These are phyloP conservation scores for Natator depressus DNA, from an alignment of 2,113 vertebrate genomes.

Conservation along the genomic window DNA sequence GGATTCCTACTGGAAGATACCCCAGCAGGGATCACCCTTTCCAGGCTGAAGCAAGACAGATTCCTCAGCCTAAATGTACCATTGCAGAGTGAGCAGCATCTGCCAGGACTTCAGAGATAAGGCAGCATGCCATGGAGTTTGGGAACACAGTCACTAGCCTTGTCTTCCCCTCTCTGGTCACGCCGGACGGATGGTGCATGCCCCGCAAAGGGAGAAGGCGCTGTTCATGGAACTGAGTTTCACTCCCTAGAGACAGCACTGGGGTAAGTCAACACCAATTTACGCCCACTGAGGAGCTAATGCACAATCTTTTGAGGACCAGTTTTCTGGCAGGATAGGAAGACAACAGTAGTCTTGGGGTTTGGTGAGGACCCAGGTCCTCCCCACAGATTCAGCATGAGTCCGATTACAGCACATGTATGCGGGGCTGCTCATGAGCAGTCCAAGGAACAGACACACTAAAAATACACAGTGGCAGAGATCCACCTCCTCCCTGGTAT, in stretches of 20 bases:
- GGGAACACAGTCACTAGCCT: neutral
- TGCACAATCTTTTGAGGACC: neutral
- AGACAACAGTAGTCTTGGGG: neutral
- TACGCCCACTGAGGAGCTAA: neutral
- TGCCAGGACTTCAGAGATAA: neutral
- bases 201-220: neutral
- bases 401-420: neutral
- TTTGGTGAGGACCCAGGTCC: neutral
- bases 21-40: neutral
- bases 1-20: neutral
- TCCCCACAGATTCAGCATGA: neutral
- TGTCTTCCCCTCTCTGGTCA: neutral
- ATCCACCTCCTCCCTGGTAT: neutral
- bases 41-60: neutral
- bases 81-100: neutral
- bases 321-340: neutral
- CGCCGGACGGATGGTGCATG: neutral
- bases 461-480: too few relatives aligned
- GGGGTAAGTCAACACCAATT: neutral
- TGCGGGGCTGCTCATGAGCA: fast-evolving
- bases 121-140: neutral
- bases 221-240: neutral
- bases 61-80: neutral
- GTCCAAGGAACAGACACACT: neutral
- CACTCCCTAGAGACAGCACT: neutral